Evolutionary conservation across 2,113 vertebrate genomes (phyloP).

Genomic region (Lagopus muta): DNA sequence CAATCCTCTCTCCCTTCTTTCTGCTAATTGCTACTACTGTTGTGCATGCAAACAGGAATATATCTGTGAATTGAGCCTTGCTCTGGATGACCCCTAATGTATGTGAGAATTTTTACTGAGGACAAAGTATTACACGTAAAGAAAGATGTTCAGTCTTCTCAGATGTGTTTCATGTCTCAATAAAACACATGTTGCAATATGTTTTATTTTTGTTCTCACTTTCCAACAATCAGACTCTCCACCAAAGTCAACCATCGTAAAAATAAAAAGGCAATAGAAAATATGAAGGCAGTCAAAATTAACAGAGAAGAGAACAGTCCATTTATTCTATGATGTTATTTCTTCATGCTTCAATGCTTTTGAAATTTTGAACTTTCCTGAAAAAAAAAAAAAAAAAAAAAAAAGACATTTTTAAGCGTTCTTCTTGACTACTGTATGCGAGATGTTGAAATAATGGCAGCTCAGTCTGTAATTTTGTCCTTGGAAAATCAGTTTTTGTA

Average conservation of each 20-base stretch:
- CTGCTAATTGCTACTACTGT: neutral
- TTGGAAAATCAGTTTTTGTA: neutral
- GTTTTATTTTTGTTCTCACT: neutral
- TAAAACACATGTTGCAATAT: neutral
- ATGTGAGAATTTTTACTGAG: neutral
- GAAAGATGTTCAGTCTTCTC: neutral
- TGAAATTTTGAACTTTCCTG: neutral
- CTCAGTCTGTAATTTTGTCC: neutral
- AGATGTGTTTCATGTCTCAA: neutral
- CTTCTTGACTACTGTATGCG: neutral
- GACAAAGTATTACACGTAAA: neutral
- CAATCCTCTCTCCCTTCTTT: neutral
- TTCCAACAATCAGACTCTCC: neutral
- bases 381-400: no score
- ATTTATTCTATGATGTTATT: neutral
- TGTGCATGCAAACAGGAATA: neutral
- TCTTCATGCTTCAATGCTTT: neutral
- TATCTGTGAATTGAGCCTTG: neutral
- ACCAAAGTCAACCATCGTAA: neutral
- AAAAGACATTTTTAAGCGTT: neutral
- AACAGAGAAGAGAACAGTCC: neutral
- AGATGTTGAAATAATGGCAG: neutral
- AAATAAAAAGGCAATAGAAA: neutral
- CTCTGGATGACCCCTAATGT: accelerated
- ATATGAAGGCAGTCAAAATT: neutral